Percentiles rank a stretch among this genome's conserved stretches.
phyloP scores from a whole-genome alignment of 2,113 vertebrate genomes.

The Dicrurus megarhynchus region DNA sequence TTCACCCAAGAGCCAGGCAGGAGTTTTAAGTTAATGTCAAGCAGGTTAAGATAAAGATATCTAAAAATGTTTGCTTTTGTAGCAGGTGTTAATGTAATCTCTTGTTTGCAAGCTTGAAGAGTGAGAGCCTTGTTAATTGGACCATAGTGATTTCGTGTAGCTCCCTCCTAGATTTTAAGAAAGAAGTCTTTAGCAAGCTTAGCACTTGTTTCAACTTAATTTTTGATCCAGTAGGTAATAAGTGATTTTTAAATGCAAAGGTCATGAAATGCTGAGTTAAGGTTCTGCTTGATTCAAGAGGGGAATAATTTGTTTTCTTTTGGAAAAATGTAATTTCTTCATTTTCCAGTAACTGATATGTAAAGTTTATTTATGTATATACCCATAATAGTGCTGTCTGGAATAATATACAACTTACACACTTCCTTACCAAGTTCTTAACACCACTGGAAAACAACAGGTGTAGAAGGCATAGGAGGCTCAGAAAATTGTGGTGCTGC shows the following conservation, averaged over 20 bases:
- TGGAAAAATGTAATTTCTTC: neutral
- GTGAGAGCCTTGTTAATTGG: constrained; percentile 69
- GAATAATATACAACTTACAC: neutral
- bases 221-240: neutral
- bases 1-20: neutral
- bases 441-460: neutral
- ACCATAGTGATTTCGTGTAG: constrained; percentile 54
- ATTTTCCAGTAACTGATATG: neutral
- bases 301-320: neutral
- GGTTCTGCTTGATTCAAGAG: neutral
- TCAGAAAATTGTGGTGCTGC: neutral
- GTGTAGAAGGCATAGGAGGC: neutral
- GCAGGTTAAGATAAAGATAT: constrained; percentile 69
- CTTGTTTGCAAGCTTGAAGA: constrained; percentile 66
- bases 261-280: neutral
- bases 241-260: neutral
- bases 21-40: constrained; percentile 42
- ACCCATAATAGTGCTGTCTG: neutral
- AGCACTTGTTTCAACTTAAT: neutral
- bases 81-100: constrained; percentile 64
- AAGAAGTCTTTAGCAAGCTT: neutral
- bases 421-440: neutral
- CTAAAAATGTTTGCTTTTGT: constrained; percentile 66
- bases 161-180: neutral
- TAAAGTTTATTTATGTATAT: neutral